Evolutionary conservation across 2,797 vertebrate species (phyloP), one percentile per base, ranked within the genome.

Genomic region (Eutrigla gurnardus): DNA sequence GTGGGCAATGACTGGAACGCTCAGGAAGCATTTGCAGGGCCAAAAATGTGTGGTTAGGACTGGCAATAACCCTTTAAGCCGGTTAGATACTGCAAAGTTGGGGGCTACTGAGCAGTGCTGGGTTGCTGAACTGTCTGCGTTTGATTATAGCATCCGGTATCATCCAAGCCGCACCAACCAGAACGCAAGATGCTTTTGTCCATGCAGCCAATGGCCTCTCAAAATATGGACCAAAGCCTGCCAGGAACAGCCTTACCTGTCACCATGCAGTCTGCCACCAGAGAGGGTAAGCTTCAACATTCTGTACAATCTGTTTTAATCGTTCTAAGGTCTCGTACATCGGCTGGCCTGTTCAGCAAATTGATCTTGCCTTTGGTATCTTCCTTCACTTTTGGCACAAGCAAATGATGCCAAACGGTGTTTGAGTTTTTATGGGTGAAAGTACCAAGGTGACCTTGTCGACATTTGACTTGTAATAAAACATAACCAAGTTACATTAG

Each of bases 1-100:
- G 54, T 55, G 54, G 54, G 8, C 53, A 55, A 55, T 49, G 14
- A 36, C 53, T 54, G 53, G 35, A 35, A 35, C 35, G 53, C 35
- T 35, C n/a, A 35, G 32, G 33, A 13, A 33, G 33, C 47, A 18
- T 49, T 49, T 49, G 47, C 18, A n/a, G 47, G 47, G 47, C n/a
- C n/a, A 49, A 18, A 49, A 49, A 49, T 49, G 47, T 49, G 9
- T 18, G 47, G 47, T 49, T 49, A 18, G 47, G n/a, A 49, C 9
- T 49, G 47, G 35, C 32, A 35, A 54, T 7, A 35, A 35, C 53
- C 32, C 7, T 54, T 54, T 32, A 54, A 15, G 53, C 32, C 53
- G 15, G 13, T 54, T 35, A 54, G 25, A 35, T 35, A 54, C 53
- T 54, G 14, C 7, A 35, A 45, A 5, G 40, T 14, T 45, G 13